Evolutionary conservation across 1,140 invertebrate species (phyloP).

Genomic region (Plectrocnemia conspersa): DNA sequence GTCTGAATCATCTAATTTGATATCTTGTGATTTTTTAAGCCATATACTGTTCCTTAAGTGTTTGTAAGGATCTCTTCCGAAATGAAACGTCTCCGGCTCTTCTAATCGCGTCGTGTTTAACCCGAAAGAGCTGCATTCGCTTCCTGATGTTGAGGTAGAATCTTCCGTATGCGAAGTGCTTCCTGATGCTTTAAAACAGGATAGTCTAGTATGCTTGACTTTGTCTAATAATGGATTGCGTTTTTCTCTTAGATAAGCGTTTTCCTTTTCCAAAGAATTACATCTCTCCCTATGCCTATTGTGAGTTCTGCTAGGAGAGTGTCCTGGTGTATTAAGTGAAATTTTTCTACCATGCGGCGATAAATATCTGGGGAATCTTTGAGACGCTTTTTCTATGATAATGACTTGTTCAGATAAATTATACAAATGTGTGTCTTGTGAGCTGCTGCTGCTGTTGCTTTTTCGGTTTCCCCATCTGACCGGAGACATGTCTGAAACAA

Average conservation of each 20-base stretch:
- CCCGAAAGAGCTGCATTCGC: constrained; percentile 53
- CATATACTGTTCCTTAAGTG: constrained; percentile 50
- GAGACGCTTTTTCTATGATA: constrained; percentile 52
- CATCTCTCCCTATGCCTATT: constrained; percentile 43
- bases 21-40: constrained; percentile 43
- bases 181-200: constrained; percentile 58
- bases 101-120: constrained; percentile 43
- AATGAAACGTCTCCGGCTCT: constrained; percentile 46
- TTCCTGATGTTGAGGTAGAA: constrained; percentile 48
- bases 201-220: constrained; percentile 66
- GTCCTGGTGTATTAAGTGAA: constrained; percentile 46
- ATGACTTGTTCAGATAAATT: constrained; percentile 58
- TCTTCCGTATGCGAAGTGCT: constrained; percentile 47
- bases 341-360: constrained; percentile 45
- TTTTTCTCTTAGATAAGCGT: constrained; percentile 54
- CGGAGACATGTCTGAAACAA: constrained; percentile 61
- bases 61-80: constrained; percentile 42
- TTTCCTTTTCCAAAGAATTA: constrained; percentile 50
- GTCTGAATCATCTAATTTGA: constrained; percentile 40
- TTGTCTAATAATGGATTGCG: constrained; percentile 64
- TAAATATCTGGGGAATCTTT: constrained; percentile 42
- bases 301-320: constrained; percentile 42
- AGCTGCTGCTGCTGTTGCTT: constrained; percentile 60
- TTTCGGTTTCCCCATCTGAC: constrained; percentile 60
- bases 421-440: constrained; percentile 63